phyloP scores from a whole-genome alignment of 2,113 vertebrate genomes.

The Clarias magur region DNA sequence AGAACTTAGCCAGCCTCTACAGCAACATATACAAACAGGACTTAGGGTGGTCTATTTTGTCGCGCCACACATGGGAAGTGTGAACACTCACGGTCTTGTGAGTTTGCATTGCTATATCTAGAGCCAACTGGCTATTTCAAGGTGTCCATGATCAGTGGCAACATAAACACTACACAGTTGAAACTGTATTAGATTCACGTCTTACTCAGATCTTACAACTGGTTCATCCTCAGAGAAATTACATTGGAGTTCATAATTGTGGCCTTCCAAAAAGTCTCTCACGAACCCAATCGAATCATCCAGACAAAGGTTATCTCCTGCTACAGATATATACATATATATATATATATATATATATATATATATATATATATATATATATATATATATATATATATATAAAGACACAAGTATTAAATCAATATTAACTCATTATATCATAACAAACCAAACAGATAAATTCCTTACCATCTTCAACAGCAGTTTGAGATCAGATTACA shows the following conservation, averaged over 20 bases:
- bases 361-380: neutral
- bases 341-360: neutral
- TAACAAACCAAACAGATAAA: neutral
- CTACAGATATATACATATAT: slow-evolving; percentile 1
- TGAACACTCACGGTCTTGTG: slow-evolving; percentile 69
- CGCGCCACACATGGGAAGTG: slow-evolving; percentile 75
- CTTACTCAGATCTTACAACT: slow-evolving; percentile 63
- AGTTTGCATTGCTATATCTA: slow-evolving; percentile 64
- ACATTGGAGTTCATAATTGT: slow-evolving; percentile 63
- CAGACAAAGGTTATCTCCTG: slow-evolving; percentile 68
- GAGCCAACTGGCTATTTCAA: slow-evolving; percentile 76
- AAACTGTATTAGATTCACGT: neutral
- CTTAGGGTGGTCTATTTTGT: slow-evolving; percentile 68
- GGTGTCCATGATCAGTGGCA: slow-evolving; percentile 70
- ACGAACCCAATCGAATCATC: slow-evolving; percentile 76
- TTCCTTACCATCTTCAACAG: slow-evolving; percentile 63
- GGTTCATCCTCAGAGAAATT: slow-evolving; percentile 68
- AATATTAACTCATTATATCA: neutral
- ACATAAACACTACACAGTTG: slow-evolving; percentile 64
- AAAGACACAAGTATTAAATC: neutral
- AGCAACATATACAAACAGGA: slow-evolving; percentile 69
- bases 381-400: neutral
- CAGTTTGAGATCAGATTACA: slow-evolving; percentile 72
- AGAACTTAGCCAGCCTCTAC: slow-evolving; percentile 71
- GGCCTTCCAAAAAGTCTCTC: slow-evolving; percentile 67